Conservation (phyloP, 2,888 invertebrate species). For the Drosophila barbarae region DNA sequence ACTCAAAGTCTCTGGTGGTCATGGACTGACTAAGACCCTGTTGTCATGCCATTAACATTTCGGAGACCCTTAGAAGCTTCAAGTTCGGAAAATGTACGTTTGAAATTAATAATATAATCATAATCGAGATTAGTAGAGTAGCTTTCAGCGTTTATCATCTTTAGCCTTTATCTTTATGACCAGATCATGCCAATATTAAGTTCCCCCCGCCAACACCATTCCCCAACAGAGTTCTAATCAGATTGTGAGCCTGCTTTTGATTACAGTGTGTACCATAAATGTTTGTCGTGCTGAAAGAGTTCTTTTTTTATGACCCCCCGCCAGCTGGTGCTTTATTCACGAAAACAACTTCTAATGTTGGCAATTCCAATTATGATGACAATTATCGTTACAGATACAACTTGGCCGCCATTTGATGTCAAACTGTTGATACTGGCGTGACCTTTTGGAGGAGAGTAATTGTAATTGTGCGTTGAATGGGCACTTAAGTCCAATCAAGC, state of each 20-base stretch:
- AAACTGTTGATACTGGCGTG: constrained; percentile 29
- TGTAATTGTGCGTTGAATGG: constrained; percentile 32
- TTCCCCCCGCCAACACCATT: neutral
- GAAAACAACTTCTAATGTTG: constrained; percentile 11
- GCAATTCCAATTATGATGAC: constrained; percentile 19
- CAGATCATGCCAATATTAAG: constrained; percentile 11
- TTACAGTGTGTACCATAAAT: constrained; percentile 1
- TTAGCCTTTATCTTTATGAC: constrained; percentile 9
- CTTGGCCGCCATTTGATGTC: constrained; percentile 4
- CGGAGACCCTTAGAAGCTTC: neutral
- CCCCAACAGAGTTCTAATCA: constrained; percentile 3
- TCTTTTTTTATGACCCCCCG: neutral
- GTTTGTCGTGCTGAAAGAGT: neutral
- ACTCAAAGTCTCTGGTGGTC: neutral
- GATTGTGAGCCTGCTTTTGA: neutral
- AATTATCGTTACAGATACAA: constrained; percentile 24
- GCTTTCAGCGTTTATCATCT: constrained; percentile 9
- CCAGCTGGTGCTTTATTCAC: neutral
- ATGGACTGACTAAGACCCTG: constrained; percentile 3
- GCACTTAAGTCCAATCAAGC: constrained; percentile 21
- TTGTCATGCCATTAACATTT: constrained; percentile 12
- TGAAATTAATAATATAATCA: neutral
- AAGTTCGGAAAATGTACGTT: neutral
- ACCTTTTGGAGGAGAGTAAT: constrained; percentile 29
- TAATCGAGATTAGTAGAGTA: constrained; percentile 6